These are phyloP conservation scores for Cercocebus atys DNA, from an alignment of 2,113 vertebrate species.

Conservation along the genomic window DNA sequence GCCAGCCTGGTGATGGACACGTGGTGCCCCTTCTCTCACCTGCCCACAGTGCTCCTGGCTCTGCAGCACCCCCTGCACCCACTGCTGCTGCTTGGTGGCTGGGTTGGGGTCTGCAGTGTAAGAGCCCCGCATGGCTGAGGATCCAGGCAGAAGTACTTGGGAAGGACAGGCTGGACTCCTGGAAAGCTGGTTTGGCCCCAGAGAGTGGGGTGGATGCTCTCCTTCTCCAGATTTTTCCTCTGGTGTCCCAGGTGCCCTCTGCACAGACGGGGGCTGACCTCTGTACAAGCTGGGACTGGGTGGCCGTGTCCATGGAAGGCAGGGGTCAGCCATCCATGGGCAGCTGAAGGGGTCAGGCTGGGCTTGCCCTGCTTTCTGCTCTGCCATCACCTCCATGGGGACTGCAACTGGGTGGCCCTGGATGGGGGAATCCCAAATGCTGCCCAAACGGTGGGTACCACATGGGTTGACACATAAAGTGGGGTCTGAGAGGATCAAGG, in stretches of 20 bases:
- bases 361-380: not conserved
- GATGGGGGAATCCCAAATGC: not conserved
- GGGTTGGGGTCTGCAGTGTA: not conserved
- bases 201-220: accelerated
- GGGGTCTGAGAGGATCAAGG: not conserved
- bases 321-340: accelerated
- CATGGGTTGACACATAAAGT: not conserved
- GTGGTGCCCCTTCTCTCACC: not conserved
- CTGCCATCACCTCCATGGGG: not conserved
- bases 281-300: not conserved
- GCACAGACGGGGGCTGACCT: not conserved
- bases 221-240: not conserved
- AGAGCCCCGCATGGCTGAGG: not conserved
- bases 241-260: not conserved
- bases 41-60: not conserved
- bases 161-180: not conserved
- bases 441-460: accelerated
- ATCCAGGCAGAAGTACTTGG: not conserved
- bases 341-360: not conserved
- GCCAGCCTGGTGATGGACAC: not conserved
- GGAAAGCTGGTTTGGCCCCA: not conserved
- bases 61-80: not conserved
- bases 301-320: not conserved
- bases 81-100: slow-evolving; percentile 46
- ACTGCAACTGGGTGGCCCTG: not conserved